phyloP scores from a whole-genome alignment of 2,888 invertebrate genomes.

The Mystacides longicornis region DNA sequence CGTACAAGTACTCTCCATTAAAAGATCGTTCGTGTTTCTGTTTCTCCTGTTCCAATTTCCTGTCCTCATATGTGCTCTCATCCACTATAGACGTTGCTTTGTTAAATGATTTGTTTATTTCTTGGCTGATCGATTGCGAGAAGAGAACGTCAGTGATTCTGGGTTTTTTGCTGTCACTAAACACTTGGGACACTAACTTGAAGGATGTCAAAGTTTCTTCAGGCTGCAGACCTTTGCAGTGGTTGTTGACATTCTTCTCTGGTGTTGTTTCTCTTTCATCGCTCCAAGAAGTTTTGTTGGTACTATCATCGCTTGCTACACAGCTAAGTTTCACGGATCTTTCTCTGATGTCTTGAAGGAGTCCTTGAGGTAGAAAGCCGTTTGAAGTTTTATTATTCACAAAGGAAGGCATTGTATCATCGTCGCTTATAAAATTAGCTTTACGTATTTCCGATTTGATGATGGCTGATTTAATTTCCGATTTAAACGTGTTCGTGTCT shows the following conservation, averaged over 20 bases:
- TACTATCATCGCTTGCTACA: conserved; percentile 39
- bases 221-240: conserved; percentile 43
- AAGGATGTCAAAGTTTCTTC: conserved; percentile 49
- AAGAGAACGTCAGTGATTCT: conserved; percentile 14
- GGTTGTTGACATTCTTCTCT: conserved; percentile 44
- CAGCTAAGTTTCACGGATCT: conserved; percentile 49
- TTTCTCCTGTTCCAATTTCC: conserved; percentile 47
- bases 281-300: conserved; percentile 24
- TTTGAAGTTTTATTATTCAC: conserved; percentile 36
- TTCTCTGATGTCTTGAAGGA: conserved; percentile 63
- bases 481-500: conserved; percentile 32
- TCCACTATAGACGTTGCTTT: conserved; percentile 47
- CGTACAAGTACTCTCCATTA: conserved; percentile 53
- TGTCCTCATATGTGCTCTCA: conserved; percentile 62
- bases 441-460: conserved; percentile 39
- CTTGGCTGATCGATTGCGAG: conserved; percentile 14
- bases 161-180: conserved; percentile 33
- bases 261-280: conserved; percentile 29
- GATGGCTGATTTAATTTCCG: conserved; percentile 31
- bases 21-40: conserved; percentile 42
- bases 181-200: conserved; percentile 47
- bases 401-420: conserved; percentile 36
- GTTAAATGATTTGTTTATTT: neutral
- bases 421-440: conserved; percentile 33
- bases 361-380: conserved; percentile 56